Percentiles rank a stretch among this genome's conserved stretches.
These are phyloP conservation scores for Rutpela maculata DNA, from an alignment of 2,888 invertebrate species.

Conservation along the genomic window DNA sequence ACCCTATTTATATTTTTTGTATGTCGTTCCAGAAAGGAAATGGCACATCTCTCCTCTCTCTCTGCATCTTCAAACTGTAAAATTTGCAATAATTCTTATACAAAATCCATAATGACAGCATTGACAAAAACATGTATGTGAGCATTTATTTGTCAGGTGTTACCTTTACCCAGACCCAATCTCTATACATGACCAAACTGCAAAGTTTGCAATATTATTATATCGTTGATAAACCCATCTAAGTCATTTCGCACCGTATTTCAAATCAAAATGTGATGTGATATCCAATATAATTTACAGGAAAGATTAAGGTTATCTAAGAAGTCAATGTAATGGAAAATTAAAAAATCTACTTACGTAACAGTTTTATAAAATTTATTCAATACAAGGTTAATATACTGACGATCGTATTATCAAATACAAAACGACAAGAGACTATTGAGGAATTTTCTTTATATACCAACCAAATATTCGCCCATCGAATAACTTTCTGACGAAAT, in stretches of 20 bases:
- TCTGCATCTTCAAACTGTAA: neutral
- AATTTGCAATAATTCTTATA: neutral
- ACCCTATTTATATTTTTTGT: too few relatives aligned
- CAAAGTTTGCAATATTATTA: neutral
- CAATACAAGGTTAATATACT: too few relatives aligned
- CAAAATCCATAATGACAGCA: neutral
- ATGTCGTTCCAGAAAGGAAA: too few relatives aligned
- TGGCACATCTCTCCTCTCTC: too few relatives aligned
- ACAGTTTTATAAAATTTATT: slow-evolving; percentile 1
- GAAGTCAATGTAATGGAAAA: neutral
- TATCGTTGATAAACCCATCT: neutral
- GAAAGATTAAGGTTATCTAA: neutral
- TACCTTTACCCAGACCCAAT: too few relatives aligned
- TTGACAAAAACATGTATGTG: neutral
- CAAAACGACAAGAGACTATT: too few relatives aligned
- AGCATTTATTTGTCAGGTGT: neutral
- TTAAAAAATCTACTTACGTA: neutral
- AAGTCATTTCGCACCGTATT: neutral
- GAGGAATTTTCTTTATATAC: too few relatives aligned
- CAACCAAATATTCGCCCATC: too few relatives aligned
- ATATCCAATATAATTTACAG: neutral
- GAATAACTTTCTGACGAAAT: too few relatives aligned
- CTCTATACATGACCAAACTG: neutral
- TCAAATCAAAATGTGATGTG: neutral
- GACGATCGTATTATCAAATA: too few relatives aligned